Conservation (phyloP, 1,140 invertebrate genomes). For the Chrysopa pallens region DNA sequence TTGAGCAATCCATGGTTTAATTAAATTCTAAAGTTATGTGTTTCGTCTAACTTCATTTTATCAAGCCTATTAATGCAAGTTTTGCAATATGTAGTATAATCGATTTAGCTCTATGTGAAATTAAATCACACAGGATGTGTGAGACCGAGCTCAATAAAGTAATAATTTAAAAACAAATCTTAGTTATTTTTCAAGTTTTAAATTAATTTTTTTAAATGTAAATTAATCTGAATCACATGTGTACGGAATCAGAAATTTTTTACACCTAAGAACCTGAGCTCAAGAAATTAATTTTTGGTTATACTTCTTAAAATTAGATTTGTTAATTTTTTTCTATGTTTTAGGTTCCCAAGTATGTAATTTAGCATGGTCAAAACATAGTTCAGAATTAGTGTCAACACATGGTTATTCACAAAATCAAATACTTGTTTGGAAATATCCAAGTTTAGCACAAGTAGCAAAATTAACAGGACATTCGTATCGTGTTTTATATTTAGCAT, state of each 20-base stretch:
- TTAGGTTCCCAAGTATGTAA: conserved; percentile 95
- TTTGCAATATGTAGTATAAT: too few relatives aligned
- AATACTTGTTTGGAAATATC: conserved; percentile 99
- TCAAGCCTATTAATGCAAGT: too few relatives aligned
- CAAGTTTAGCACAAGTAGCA: conserved; percentile 88
- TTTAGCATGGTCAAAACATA: conserved; percentile 98
- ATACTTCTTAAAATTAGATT: background rate
- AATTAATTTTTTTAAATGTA: too few relatives aligned
- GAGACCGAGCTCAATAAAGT: too few relatives aligned
- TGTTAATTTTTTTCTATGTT: conserved; percentile 5
- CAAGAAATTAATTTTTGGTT: conserved; percentile 4
- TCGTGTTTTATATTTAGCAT: conserved; percentile 89
- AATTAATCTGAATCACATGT: background rate
- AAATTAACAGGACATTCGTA: conserved; percentile 97
- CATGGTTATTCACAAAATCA: conserved; percentile 99
- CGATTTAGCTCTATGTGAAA: too few relatives aligned
- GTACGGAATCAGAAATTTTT: background rate
- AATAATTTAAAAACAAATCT: too few relatives aligned
- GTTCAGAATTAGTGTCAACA: conserved; percentile 93
- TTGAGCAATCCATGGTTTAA: too few relatives aligned
- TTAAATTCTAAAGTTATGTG: too few relatives aligned
- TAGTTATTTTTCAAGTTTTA: too few relatives aligned
- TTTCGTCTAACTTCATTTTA: too few relatives aligned
- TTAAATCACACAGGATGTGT: too few relatives aligned
- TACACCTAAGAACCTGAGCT: background rate